These are phyloP conservation scores for Spilogale gracilis DNA, from an alignment of 2,113 vertebrate species.

Conservation along the genomic window DNA sequence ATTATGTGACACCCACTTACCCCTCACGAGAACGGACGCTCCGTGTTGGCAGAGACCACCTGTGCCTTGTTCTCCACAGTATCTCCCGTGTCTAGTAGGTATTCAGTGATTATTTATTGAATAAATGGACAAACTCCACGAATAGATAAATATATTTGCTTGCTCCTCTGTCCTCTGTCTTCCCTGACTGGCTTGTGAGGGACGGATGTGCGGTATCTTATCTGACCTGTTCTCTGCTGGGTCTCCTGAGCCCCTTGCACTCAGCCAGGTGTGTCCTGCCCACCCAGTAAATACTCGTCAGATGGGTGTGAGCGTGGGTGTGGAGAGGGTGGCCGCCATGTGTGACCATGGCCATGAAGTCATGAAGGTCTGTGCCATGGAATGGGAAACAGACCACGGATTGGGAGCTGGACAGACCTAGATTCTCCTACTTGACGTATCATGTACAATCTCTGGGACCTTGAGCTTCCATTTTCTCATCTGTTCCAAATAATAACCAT, in stretches of 20 bases:
- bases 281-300: neutral
- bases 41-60: neutral
- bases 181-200: neutral
- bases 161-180: neutral
- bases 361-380: neutral
- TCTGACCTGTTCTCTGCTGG: neutral
- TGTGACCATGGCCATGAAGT: neutral
- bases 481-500: neutral
- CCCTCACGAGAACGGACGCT: neutral
- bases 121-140: neutral
- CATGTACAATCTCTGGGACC: neutral
- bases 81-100: neutral
- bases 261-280: too few species aligned
- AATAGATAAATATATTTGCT: neutral
- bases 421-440: neutral
- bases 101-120: neutral
- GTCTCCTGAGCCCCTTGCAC: neutral
- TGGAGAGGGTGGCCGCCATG: neutral
- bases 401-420: neutral
- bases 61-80: neutral
- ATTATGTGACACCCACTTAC: neutral
- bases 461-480: constrained; percentile 30
- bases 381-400: neutral
- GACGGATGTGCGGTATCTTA: neutral
- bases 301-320: neutral